Evolutionary conservation across 2,888 invertebrate species (phyloP).

Genomic region (Ochropleura plecta): DNA sequence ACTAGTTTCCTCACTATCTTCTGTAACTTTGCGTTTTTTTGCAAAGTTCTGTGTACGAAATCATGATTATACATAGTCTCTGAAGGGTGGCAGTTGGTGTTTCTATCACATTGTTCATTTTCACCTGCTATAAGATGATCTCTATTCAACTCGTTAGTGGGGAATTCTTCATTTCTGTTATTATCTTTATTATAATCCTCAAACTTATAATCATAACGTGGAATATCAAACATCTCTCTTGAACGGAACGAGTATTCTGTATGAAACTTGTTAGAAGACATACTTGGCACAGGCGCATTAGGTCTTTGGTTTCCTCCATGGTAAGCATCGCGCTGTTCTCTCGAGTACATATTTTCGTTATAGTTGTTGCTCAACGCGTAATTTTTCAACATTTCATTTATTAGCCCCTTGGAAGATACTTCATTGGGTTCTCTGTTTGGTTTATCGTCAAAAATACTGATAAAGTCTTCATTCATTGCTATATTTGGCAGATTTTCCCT

Average conservation of each 20-base stretch:
- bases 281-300: slow-evolving; percentile 9
- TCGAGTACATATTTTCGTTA: slow-evolving; percentile 25
- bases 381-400: slow-evolving; percentile 36
- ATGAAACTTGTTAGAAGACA: slow-evolving; percentile 16
- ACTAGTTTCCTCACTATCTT: slow-evolving; percentile 74
- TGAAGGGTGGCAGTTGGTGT: slow-evolving; percentile 76
- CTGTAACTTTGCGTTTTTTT: slow-evolving; percentile 76
- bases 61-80: slow-evolving; percentile 71
- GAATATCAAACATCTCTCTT: slow-evolving; percentile 16
- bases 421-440: slow-evolving; percentile 14
- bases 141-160: slow-evolving; percentile 9
- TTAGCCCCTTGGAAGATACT: slow-evolving; percentile 22
- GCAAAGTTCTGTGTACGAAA: slow-evolving; percentile 73
- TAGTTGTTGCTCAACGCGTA: slow-evolving; percentile 23
- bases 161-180: slow-evolving; percentile 29
- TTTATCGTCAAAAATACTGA: slow-evolving; percentile 38
- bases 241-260: slow-evolving; percentile 23
- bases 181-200: slow-evolving; percentile 32
- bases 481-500: slow-evolving; percentile 25
- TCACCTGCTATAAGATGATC: slow-evolving; percentile 12
- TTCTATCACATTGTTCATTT: slow-evolving; percentile 71
- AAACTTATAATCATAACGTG: slow-evolving; percentile 13
- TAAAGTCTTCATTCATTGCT: slow-evolving; percentile 40
- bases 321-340: slow-evolving; percentile 7
- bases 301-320: background rate